phyloP scores from a whole-genome alignment of 2,797 vertebrate species.

The Perodicticus potto region DNA sequence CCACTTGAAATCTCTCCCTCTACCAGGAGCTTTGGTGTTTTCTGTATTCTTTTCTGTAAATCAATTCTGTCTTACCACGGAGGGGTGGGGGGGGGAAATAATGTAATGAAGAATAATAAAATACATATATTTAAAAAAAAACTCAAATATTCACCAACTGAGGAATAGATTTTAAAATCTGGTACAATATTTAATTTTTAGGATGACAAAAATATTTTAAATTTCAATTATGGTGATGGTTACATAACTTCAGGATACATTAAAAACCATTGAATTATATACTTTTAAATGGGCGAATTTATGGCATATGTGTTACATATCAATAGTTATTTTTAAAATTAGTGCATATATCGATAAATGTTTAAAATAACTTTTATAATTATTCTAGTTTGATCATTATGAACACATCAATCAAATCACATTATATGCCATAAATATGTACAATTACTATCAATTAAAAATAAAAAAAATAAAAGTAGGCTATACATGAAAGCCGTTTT shows the following conservation, averaged over 20 bases:
- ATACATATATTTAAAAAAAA: no score
- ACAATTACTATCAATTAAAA: slow-evolving; percentile 22
- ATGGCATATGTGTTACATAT: neutral
- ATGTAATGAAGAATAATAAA: no score
- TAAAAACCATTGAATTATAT: neutral
- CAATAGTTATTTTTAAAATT: neutral
- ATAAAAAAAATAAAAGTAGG: neutral
- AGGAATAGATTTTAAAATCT: slow-evolving; percentile 32
- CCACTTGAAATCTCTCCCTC: no score
- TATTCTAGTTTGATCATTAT: neutral
- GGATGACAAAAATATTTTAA: neutral
- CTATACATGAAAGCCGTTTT: slow-evolving; percentile 3
- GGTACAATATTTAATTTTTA: neutral
- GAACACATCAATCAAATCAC: neutral
- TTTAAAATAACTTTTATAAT: neutral
- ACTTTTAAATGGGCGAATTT: slow-evolving; percentile 3
- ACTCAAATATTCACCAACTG: slow-evolving; percentile 5
- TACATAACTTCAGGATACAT: neutral
- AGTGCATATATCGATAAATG: neutral
- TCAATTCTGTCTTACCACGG: no score
- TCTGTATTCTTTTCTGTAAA: no score
- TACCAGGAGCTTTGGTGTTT: no score
- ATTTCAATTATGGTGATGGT: neutral
- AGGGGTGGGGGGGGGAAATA: no score
- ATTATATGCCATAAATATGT: neutral